Base-by-base conservation (phyloP, 2,888 invertebrate genomes). In the Oscheius sp. region DNA sequence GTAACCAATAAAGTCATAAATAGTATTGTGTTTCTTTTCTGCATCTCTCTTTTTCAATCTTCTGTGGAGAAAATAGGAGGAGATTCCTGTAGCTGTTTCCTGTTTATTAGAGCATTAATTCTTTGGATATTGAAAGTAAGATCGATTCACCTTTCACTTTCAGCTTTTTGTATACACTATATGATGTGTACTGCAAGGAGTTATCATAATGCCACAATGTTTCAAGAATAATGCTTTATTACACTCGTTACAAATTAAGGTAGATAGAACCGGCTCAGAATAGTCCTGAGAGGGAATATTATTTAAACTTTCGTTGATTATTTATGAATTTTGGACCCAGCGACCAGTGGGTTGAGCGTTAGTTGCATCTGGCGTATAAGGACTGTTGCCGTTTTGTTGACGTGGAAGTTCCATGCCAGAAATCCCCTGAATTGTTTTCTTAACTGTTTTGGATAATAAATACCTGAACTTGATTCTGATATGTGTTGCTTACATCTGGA, bases 341-440 rank as follows among this genome's bases (percentile, higher is more conserved):
- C 34, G 31, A 20, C 55, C 55, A 2, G n/a, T 55, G n/a, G 55
- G 15, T 17, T 55, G 55, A 20, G 55, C 8, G 50, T 52, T 52
- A 8, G 23, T 34, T n/a, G 45, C 42, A 42, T 61, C 42, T 5
- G 61, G 31, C 3, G 61, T 15, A 42, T 61, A 61, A 12, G 34
- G 20, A 25, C 61, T 42, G 29, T 45, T 58, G 10, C 15, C 31
- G 25, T n/a, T 17, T 4, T 23, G 6, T 8, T 39, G 25, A 17
- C 31, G 42, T 15, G 61, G 20, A n/a, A 61, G 27, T 61, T 61
- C 61, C 61, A 42, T 61, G 4, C 61, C 61, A 42, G 61, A 42
- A 12, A 61, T 39, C 5, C 42, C 45, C 61, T 61, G 31, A 27
- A 61, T 45, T 52, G 27, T 55, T 6, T 6, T 55, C 27, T 17